Evolutionary conservation across 2,113 vertebrate genomes (phyloP).

Genomic region (Ptychochromis oligacanthus): DNA sequence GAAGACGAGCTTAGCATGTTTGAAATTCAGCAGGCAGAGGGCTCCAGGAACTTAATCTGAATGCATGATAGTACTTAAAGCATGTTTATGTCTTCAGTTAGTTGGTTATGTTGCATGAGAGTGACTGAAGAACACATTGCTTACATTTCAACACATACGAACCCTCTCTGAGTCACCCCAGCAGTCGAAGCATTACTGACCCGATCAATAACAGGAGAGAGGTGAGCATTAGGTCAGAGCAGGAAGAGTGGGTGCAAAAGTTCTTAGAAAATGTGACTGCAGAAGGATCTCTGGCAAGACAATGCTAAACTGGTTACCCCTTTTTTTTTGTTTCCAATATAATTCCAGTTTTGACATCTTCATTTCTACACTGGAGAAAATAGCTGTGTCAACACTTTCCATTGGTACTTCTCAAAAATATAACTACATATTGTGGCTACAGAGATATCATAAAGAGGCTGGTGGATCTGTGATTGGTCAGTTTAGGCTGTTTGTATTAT

Average conservation of each 20-base stretch:
- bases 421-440: neutral
- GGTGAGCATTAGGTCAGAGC: neutral
- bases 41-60: neutral
- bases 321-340: neutral
- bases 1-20: slow-evolving; percentile 27
- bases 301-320: too few species aligned
- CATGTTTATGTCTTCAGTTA: slow-evolving; percentile 2
- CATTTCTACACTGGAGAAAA: neutral
- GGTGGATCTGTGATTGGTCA: neutral
- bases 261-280: neutral
- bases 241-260: neutral
- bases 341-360: neutral
- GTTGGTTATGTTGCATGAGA: neutral
- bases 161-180: neutral
- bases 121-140: neutral
- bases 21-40: neutral
- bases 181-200: neutral
- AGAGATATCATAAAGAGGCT: neutral
- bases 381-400: too few species aligned
- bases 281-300: neutral
- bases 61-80: neutral
- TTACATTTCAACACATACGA: neutral
- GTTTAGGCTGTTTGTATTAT: too few species aligned
- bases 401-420: too few species aligned
- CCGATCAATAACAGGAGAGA: neutral